phyloP scores from a whole-genome alignment of 2,888 invertebrate species.

The Eristalinus sepulchralis region DNA sequence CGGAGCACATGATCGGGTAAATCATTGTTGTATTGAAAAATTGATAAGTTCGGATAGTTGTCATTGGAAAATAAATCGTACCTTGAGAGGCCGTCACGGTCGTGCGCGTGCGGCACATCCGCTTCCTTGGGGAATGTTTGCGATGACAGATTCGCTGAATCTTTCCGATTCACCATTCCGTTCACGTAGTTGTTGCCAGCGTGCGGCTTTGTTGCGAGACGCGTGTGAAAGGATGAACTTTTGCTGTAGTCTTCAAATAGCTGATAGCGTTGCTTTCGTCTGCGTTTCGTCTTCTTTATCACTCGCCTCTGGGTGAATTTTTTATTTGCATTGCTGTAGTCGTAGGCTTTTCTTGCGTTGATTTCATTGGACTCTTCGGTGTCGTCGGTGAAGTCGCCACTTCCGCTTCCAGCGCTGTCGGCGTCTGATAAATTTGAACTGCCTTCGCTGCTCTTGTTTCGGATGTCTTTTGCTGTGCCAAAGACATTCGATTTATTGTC shows the following conservation, averaged over 20 bases:
- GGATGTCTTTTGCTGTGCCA: slow-evolving; percentile 1
- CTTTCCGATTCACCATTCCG: neutral
- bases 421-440: slow-evolving; percentile 57
- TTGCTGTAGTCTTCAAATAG: slow-evolving; percentile 29
- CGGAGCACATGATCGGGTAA: slow-evolving; percentile 40
- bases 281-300: slow-evolving; percentile 20
- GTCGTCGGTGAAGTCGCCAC: slow-evolving; percentile 72
- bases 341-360: slow-evolving; percentile 10
- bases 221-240: slow-evolving; percentile 11
- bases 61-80: neutral
- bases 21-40: slow-evolving; percentile 35
- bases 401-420: slow-evolving; percentile 71
- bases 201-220: slow-evolving; percentile 11
- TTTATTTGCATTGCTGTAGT: slow-evolving; percentile 16
- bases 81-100: neutral
- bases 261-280: slow-evolving; percentile 36
- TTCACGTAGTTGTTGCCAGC: neutral
- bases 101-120: no score
- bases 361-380: slow-evolving; percentile 47
- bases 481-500: slow-evolving; percentile 3
- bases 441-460: slow-evolving; percentile 17
- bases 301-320: neutral
- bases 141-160: neutral
- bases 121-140: neutral
- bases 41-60: slow-evolving; percentile 9